These are phyloP conservation scores for Anhinga anhinga DNA, from an alignment of 2,113 vertebrate genomes.

Conservation along the genomic window DNA sequence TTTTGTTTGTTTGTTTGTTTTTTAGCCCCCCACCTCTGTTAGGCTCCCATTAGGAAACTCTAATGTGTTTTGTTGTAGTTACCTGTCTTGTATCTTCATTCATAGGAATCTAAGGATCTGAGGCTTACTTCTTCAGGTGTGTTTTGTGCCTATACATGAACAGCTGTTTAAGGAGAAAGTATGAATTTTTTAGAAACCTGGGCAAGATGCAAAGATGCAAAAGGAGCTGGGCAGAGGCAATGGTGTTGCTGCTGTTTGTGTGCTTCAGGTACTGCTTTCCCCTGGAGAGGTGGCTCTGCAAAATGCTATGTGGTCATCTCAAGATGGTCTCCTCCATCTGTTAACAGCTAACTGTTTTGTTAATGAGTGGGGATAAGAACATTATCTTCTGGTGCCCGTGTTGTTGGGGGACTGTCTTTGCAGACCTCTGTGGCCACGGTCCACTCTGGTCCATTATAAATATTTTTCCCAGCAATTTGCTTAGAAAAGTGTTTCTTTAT, in stretches of 20 bases:
- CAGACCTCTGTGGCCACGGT: neutral
- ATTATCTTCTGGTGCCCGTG: neutral
- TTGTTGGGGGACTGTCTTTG: neutral
- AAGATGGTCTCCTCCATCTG: neutral
- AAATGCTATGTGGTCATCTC: neutral
- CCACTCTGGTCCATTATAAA: neutral
- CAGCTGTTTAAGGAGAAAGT: neutral
- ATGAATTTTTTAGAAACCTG: neutral
- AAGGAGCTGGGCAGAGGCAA: constrained; percentile 8
- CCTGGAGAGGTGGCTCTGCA: neutral
- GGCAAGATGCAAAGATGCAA: neutral
- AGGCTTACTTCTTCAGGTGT: neutral
- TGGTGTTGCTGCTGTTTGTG: neutral
- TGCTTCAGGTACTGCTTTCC: neutral
- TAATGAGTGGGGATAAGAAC: neutral
- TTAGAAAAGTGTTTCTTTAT: neutral
- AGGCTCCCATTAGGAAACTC: neutral
- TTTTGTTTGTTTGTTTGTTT: no score
- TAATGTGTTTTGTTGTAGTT: neutral
- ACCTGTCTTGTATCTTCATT: neutral
- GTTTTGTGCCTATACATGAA: neutral
- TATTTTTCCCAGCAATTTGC: neutral
- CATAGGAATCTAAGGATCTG: neutral
- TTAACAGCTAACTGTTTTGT: neutral
- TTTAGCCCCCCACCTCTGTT: neutral